Evolutionary conservation across 2,888 invertebrate species (phyloP).

Genomic region (Cephus rjabovi): DNA sequence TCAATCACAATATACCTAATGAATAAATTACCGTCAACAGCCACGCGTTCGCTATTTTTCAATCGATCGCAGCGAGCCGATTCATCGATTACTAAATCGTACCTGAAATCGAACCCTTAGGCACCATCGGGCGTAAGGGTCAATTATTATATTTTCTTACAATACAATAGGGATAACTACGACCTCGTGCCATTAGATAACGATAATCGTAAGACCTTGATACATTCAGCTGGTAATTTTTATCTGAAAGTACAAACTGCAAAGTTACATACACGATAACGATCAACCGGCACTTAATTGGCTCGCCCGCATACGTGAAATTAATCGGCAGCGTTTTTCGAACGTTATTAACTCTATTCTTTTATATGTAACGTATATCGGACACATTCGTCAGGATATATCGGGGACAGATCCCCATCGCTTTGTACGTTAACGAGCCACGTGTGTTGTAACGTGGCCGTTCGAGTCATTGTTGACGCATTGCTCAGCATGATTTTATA

Average conservation of each 20-base stretch:
- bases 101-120: neutral
- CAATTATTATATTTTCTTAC: conserved; percentile 1
- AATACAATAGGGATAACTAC: conserved; percentile 12
- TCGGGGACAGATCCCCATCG: neutral
- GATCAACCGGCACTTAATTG: neutral
- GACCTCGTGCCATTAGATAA: neutral
- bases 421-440: neutral
- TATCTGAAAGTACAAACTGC: neutral
- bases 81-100: neutral
- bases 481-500: neutral
- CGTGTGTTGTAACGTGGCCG: neutral
- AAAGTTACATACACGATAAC: neutral
- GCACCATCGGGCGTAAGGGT: neutral
- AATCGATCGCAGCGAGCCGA: neutral
- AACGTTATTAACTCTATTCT: neutral
- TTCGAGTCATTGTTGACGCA: neutral
- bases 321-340: neutral
- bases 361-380: neutral
- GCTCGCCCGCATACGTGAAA: neutral
- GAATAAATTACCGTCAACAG: neutral
- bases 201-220: neutral
- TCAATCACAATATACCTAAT: neutral
- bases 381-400: neutral
- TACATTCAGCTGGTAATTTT: neutral
- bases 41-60: neutral